Percentiles rank a stretch among this genome's conserved stretches.
Conservation (phyloP, 2,888 invertebrate species). For the Mythimna pallens region DNA sequence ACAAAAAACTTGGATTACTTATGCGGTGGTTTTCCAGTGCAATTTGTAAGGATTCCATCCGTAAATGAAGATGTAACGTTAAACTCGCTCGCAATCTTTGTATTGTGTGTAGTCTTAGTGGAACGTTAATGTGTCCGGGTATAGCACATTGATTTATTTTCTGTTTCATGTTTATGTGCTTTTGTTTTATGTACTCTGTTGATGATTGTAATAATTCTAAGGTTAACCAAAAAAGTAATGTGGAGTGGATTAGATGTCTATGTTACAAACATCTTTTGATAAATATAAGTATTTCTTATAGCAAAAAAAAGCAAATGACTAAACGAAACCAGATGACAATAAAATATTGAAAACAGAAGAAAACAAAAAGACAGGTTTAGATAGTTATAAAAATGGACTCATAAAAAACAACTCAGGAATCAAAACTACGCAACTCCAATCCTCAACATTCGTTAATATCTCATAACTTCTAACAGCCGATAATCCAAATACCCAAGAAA, state of each 20-base stretch:
- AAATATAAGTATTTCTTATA: background rate
- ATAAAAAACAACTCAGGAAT: constrained; percentile 22
- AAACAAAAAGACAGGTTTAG: background rate
- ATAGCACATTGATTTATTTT: constrained; percentile 36
- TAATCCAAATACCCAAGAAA: constrained; percentile 77
- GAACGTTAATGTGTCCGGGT: constrained; percentile 45
- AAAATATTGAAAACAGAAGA: background rate
- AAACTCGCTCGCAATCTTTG: constrained; percentile 42
- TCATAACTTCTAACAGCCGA: constrained; percentile 76
- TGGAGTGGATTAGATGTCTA: background rate
- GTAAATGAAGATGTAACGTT: constrained; percentile 53
- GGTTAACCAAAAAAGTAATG: background rate
- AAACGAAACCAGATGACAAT: constrained; percentile 9
- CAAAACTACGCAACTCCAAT: constrained; percentile 26
- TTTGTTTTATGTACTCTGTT: constrained; percentile 13
- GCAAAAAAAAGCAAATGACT: background rate
- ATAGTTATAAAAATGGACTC: constrained; percentile 1
- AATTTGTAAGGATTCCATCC: constrained; percentile 53
- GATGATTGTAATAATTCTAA: background rate
- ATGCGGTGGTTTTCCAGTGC: constrained; percentile 43
- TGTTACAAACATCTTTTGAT: background rate
- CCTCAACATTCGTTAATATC: constrained; percentile 64
- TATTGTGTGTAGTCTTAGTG: constrained; percentile 49
- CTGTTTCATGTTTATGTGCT: constrained; percentile 16
- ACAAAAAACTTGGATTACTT: constrained; percentile 36